phyloP scores from a whole-genome alignment of 2,888 invertebrate genomes.

The Liposcelis brunnea region DNA sequence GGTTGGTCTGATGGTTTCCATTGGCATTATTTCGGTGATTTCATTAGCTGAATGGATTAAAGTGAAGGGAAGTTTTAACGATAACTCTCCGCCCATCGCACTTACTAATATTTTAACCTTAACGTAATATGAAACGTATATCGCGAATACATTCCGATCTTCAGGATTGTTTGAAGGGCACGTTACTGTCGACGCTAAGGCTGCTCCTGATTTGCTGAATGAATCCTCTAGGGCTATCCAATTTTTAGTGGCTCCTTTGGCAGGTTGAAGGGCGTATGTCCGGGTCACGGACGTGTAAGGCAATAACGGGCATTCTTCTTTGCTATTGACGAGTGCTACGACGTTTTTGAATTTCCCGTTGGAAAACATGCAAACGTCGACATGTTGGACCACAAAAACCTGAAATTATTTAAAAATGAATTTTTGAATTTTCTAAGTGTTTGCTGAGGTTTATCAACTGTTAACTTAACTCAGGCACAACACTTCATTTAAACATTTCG shows the following conservation, averaged over 20 bases:
- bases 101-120: slow-evolving; percentile 67
- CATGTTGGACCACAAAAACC: slow-evolving; percentile 75
- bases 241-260: slow-evolving; percentile 66
- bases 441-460: too few relatives aligned
- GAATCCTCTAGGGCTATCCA: slow-evolving; percentile 85
- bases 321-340: slow-evolving; percentile 50
- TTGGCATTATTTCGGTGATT: slow-evolving; percentile 27
- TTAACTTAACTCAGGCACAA: too few relatives aligned
- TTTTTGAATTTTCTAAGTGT: too few relatives aligned
- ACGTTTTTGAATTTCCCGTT: slow-evolving; percentile 88
- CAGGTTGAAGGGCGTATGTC: slow-evolving; percentile 49
- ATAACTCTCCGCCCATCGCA: slow-evolving; percentile 63
- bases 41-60: slow-evolving; percentile 56
- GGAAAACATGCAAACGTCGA: slow-evolving; percentile 88
- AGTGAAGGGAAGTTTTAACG: slow-evolving; percentile 62
- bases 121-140: slow-evolving; percentile 80
- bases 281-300: slow-evolving; percentile 42
- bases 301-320: slow-evolving; percentile 43
- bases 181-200: slow-evolving; percentile 38
- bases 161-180: slow-evolving; percentile 37
- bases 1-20: slow-evolving; percentile 6
- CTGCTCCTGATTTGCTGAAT: slow-evolving; percentile 43
- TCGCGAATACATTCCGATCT: slow-evolving; percentile 73
- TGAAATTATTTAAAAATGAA: too few relatives aligned
- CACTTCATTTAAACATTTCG: too few relatives aligned